Evolutionary conservation across 2,113 vertebrate species (phyloP).

Genomic region (Columbina picui): DNA sequence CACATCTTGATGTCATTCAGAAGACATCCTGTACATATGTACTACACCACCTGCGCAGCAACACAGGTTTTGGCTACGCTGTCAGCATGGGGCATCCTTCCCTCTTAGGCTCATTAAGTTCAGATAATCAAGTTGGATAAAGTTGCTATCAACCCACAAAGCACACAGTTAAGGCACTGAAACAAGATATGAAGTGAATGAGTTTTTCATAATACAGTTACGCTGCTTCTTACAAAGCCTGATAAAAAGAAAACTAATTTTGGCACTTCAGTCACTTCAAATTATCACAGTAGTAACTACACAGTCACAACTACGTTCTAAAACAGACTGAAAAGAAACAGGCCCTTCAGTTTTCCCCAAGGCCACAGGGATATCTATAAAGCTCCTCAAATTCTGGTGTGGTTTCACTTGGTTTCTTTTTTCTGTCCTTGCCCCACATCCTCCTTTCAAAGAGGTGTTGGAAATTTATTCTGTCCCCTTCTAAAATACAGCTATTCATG

Average conservation of each 20-base stretch:
- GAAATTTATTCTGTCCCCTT: background rate
- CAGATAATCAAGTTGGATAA: conserved; percentile 13
- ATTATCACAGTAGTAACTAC: background rate
- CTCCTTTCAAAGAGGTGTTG: background rate
- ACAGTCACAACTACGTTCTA: background rate
- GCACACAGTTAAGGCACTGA: background rate
- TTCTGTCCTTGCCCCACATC: background rate
- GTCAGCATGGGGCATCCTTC: background rate
- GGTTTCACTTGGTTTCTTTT: background rate
- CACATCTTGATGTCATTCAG: background rate
- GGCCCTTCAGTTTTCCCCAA: background rate
- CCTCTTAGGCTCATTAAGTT: background rate
- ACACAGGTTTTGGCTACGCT: background rate
- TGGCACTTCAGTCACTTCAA: background rate
- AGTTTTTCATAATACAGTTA: background rate
- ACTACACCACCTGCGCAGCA: background rate
- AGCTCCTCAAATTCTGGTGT: background rate
- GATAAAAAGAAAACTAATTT: conserved; percentile 23
- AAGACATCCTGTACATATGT: background rate
- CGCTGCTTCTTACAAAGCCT: background rate
- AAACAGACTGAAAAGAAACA: background rate
- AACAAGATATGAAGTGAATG: background rate
- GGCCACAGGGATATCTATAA: background rate
- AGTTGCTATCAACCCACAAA: background rate
- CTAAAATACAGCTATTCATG: background rate